These are phyloP conservation scores for Eristalinus aeneus DNA, from an alignment of 2,888 invertebrate species.

Conservation along the genomic window DNA sequence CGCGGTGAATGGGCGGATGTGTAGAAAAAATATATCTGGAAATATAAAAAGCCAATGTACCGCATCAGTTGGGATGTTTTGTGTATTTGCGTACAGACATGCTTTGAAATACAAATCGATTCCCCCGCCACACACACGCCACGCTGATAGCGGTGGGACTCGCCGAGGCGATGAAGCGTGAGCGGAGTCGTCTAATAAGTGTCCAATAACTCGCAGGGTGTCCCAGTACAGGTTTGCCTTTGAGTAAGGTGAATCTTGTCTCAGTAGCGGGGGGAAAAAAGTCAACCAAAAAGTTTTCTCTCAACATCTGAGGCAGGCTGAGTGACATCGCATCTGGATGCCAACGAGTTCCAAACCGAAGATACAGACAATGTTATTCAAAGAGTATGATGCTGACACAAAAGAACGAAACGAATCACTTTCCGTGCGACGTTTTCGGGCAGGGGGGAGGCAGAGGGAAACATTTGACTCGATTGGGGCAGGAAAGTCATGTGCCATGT, in stretches of 20 bases:
- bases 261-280: slow-evolving; percentile 12
- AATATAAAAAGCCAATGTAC: slow-evolving; percentile 20
- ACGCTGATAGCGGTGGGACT: not conserved
- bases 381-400: slow-evolving; percentile 50
- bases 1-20: slow-evolving; percentile 25
- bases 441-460: not conserved
- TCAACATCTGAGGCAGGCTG: slow-evolving; percentile 46
- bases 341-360: slow-evolving; percentile 39
- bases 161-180: not conserved
- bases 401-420: slow-evolving; percentile 57
- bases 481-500: slow-evolving; percentile 30
- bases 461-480: slow-evolving; percentile 31
- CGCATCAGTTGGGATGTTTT: slow-evolving; percentile 22
- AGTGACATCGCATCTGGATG: slow-evolving; percentile 61
- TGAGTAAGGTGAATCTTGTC: slow-evolving; percentile 52
- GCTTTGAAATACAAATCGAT: slow-evolving; percentile 41
- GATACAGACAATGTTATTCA: slow-evolving; percentile 62
- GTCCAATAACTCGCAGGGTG: slow-evolving; percentile 45
- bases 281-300: slow-evolving; percentile 24
- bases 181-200: slow-evolving; percentile 33
- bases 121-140: not conserved
- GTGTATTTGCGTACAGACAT: slow-evolving; percentile 1
- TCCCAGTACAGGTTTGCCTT: slow-evolving; percentile 29
- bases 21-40: slow-evolving; percentile 59
- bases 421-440: not conserved